Evolutionary conservation across 2,797 vertebrate genomes (phyloP).

Genomic region (Parauchenoglanis ngamensis): DNA sequence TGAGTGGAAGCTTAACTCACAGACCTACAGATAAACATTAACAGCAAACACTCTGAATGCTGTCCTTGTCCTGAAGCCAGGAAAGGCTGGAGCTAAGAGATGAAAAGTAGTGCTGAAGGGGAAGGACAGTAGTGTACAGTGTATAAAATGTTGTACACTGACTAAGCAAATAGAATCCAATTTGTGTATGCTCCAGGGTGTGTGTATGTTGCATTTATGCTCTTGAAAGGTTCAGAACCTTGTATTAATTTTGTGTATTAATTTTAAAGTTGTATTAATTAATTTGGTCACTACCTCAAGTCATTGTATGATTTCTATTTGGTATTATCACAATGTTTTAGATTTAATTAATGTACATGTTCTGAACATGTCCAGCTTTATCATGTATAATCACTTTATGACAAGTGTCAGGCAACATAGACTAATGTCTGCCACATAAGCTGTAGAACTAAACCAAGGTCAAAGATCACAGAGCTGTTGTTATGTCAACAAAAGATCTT

Average conservation of each 20-base stretch:
- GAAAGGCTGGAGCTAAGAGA: slow-evolving; percentile 35
- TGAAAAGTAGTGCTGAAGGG: slow-evolving; percentile 30
- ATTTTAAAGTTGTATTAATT: not conserved
- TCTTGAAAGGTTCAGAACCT: not conserved
- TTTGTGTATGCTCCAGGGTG: not conserved
- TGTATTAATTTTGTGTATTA: too few relatives aligned
- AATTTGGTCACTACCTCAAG: not conserved
- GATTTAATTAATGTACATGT: not conserved
- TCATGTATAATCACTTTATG: not conserved
- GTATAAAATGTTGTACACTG: slow-evolving; percentile 18
- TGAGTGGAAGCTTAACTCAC: slow-evolving; percentile 36
- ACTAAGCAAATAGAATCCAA: not conserved
- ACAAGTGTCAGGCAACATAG: not conserved
- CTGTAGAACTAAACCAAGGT: not conserved
- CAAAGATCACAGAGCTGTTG: slow-evolving; percentile 7
- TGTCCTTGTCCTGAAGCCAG: slow-evolving; percentile 47
- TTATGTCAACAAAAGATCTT: not conserved
- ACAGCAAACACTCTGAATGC: slow-evolving; percentile 47
- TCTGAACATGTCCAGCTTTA: not conserved
- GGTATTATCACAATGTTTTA: not conserved
- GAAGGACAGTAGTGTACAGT: slow-evolving; percentile 5
- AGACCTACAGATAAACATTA: slow-evolving; percentile 42
- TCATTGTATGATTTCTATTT: not conserved
- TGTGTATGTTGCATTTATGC: not conserved
- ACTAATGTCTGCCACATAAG: not conserved